Evolutionary conservation across 1,140 invertebrate species (phyloP), one percentile per base, ranked within the genome.

Genomic region (Calycopis cecrops): DNA sequence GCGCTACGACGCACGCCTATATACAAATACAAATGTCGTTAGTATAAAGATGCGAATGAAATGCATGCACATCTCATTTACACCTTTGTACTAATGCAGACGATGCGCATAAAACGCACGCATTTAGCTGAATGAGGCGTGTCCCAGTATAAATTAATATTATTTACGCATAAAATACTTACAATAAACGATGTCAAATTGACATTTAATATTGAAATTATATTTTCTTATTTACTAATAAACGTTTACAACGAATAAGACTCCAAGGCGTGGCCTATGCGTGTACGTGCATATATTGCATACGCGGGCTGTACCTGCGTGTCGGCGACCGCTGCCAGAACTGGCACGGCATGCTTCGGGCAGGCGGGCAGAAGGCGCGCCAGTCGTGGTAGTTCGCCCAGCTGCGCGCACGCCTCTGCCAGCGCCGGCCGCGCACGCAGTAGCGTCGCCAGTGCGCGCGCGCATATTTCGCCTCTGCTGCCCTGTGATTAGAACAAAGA

Each of bases 381-480:
- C 18, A 99, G 88, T 62, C 96, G 91, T 12, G 97, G 97, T 80
- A 99, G 93, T 82, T 99, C 96, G 9, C 98, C 98, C 73, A 98
- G 92, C 12, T 96, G 92, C 12, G 98, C 98, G 51, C 99, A 92
- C 65, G 95, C 92, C 80, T 99, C 97, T 16, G 95, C 91, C 47
- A 99, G 90, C 68, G 91, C 89, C n/a, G 96, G 94, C 80, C 98
- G 96, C 14, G 95, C 92, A 69, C 93, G 90, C 21, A 99, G 88
- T 28, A 99, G 86, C 67, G 92, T 92, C 9, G 96, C 93, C 21
- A 99, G 79, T 12, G 96, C 95, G 55, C 91, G 94, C 3, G 96
- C 96, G 38, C 96, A 92, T 38, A 94, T 88, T 72, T 98, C 96
- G 56, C 99, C 86, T 49, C 93, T 89, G 57, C 97, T 94, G 57